These are phyloP conservation scores for Acrocyrtus sp. DNA, from an alignment of 2,888 invertebrate species.

Conservation along the genomic window DNA sequence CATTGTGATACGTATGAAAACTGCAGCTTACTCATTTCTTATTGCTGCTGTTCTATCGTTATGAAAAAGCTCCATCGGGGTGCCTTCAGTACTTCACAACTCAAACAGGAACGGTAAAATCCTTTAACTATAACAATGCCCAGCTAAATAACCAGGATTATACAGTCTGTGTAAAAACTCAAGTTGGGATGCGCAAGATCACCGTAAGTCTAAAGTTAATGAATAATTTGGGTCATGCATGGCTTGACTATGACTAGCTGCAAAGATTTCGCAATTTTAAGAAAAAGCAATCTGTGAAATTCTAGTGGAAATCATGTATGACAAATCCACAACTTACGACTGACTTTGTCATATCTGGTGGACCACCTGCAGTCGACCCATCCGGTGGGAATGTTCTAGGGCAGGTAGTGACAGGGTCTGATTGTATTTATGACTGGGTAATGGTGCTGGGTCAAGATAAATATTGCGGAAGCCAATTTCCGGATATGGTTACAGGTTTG, in stretches of 20 bases:
- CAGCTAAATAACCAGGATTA: slow-evolving; percentile 61
- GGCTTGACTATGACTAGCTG: no score
- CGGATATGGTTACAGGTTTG: slow-evolving; percentile 47
- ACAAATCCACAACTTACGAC: slow-evolving; percentile 35
- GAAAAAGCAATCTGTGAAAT: no score
- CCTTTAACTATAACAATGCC: slow-evolving; percentile 54
- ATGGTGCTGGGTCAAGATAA: slow-evolving; percentile 56
- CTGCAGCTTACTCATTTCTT: background rate
- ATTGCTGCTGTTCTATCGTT: no score
- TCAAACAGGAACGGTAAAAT: slow-evolving; percentile 54
- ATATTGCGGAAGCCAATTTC: slow-evolving; percentile 58
- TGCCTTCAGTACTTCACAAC: slow-evolving; percentile 60
- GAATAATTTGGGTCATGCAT: no score
- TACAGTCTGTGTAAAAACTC: slow-evolving; percentile 53
- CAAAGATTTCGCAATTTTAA: no score
- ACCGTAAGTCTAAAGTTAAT: slow-evolving; percentile 55
- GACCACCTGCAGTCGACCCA: slow-evolving; percentile 36
- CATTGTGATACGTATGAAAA: background rate
- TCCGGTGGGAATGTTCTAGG: slow-evolving; percentile 9
- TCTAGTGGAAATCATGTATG: slow-evolving; percentile 53
- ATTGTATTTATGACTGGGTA: slow-evolving; percentile 54
- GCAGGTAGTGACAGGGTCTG: slow-evolving; percentile 16
- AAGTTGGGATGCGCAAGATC: slow-evolving; percentile 55
- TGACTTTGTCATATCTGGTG: slow-evolving; percentile 37
- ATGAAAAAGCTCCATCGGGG: slow-evolving; percentile 57